phyloP scores from a whole-genome alignment of 2,888 invertebrate species.

The Coecobrya sp. region DNA sequence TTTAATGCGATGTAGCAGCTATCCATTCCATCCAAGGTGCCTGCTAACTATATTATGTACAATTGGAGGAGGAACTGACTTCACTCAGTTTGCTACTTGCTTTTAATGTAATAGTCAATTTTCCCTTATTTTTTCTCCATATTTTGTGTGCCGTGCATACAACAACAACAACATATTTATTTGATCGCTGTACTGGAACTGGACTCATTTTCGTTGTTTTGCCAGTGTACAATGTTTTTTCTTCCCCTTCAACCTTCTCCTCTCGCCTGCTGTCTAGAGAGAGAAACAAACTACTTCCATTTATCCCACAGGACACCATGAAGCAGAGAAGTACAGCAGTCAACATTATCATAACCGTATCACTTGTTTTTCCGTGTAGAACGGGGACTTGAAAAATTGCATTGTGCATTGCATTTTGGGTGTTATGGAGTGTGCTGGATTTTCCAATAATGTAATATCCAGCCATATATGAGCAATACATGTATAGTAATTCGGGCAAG shows the following conservation, averaged over 20 bases:
- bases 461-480: neutral
- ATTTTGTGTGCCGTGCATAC: neutral
- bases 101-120: constrained; percentile 38
- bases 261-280: neutral
- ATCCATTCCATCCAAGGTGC: neutral
- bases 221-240: constrained; percentile 12
- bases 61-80: neutral
- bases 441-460: neutral
- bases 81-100: constrained; percentile 3
- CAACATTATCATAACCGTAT: constrained; percentile 39
- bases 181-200: constrained; percentile 30
- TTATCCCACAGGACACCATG: neutral
- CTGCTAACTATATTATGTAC: neutral
- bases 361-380: constrained; percentile 42
- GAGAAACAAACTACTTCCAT: neutral
- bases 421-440: neutral
- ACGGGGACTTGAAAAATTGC: constrained; percentile 48
- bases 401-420: constrained; percentile 39
- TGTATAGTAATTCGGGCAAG: neutral
- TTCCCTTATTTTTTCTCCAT: constrained; percentile 35
- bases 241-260: neutral
- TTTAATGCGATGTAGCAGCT: too few relatives aligned
- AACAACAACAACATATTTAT: neutral
- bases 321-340: constrained; percentile 5
- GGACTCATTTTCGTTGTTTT: neutral